Percentiles rank a stretch among this genome's conserved stretches.
phyloP scores from a whole-genome alignment of 2,113 vertebrate genomes.

The Cromileptes altivelis region DNA sequence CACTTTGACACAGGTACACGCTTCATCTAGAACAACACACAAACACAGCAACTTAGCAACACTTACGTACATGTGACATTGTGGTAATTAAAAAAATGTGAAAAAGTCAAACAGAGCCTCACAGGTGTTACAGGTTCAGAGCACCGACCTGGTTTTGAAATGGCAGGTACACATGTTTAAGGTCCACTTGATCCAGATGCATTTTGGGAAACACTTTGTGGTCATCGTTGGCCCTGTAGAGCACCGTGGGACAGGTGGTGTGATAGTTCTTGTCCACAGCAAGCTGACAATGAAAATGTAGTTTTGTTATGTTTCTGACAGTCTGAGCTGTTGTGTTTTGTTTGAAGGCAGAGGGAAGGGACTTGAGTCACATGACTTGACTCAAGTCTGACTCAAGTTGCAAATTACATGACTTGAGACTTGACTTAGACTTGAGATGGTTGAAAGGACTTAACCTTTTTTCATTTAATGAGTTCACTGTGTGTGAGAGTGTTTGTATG shows the following conservation, averaged over 20 bases:
- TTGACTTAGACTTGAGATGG: no score
- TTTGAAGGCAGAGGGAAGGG: no score
- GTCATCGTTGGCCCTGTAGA: conserved; percentile 89
- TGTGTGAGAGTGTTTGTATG: no score
- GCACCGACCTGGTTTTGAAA: conserved; percentile 87
- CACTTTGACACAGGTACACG: conserved; percentile 89
- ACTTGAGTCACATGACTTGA: no score
- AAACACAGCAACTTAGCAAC: neutral
- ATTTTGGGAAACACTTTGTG: conserved; percentile 87
- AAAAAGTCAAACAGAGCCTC: no score
- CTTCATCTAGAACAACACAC: conserved; percentile 84
- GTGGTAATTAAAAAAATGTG: neutral
- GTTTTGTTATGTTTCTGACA: neutral
- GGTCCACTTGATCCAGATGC: conserved; percentile 86
- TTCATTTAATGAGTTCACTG: no score
- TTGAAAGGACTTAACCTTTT: no score
- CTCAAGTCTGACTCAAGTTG: no score
- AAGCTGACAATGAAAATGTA: conserved; percentile 84
- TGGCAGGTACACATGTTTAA: conserved; percentile 88
- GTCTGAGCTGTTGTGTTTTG: neutral
- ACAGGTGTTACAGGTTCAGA: neutral
- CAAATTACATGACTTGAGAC: no score
- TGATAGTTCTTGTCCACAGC: conserved; percentile 86
- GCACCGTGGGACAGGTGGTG: conserved; percentile 86
- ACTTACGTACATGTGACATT: no score